Percentiles rank a stretch among this genome's conserved stretches.
phyloP scores from a whole-genome alignment of 2,797 vertebrate genomes.

The Tiaroga cobitis region DNA sequence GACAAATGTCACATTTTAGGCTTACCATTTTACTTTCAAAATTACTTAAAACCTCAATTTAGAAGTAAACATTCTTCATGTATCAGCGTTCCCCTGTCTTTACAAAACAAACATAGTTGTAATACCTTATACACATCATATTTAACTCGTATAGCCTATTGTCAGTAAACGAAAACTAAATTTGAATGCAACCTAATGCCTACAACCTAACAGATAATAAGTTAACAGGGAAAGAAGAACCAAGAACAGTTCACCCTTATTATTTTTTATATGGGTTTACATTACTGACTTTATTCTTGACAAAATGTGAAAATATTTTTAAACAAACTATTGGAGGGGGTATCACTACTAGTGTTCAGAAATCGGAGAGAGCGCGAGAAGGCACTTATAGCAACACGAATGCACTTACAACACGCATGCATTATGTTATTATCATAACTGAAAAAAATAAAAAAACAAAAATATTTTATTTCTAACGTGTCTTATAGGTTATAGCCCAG shows the following conservation, averaged over 20 bases:
- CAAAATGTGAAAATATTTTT: not conserved
- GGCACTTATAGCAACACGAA: too few species aligned
- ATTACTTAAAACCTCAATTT: not conserved
- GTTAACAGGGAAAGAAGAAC: not conserved
- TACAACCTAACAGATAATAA: not conserved
- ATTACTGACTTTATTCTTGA: not conserved
- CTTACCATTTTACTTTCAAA: not conserved
- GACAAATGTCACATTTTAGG: conserved; percentile 51
- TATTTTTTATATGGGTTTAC: not conserved
- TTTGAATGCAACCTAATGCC: not conserved
- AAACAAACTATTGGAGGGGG: not conserved
- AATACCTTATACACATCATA: not conserved
- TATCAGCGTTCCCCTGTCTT: not conserved
- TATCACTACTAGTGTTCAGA: not conserved
- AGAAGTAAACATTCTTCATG: not conserved
- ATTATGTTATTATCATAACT: not conserved
- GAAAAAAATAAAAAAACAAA: not conserved
- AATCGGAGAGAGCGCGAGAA: not conserved
- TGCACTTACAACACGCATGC: not conserved
- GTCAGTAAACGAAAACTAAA: not conserved
- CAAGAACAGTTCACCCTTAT: not conserved
- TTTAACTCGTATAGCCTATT: not conserved
- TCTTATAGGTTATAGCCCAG: not conserved
- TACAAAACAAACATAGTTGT: not conserved
- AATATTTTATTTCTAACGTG: not conserved